Conservation (phyloP, 2,113 vertebrate species). For the Isichthys henryi region DNA sequence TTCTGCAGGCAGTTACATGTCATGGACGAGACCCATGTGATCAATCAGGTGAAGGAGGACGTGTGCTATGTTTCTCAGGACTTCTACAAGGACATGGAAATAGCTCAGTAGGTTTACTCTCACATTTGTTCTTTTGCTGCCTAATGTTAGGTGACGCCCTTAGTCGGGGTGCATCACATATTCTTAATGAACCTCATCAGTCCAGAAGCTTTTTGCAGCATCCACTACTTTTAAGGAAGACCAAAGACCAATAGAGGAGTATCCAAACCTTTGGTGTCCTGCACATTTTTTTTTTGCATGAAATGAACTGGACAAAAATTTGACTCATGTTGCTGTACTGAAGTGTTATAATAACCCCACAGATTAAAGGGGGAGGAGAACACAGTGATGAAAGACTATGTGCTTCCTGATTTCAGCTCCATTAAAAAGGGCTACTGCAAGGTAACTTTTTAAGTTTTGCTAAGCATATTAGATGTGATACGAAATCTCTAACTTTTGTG, state of each 20-base stretch:
- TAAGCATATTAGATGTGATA: slow-evolving; percentile 40
- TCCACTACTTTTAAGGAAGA: not conserved
- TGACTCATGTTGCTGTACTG: not conserved
- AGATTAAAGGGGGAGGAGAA: slow-evolving; percentile 93
- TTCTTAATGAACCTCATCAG: not conserved
- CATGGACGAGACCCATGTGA: slow-evolving; percentile 96
- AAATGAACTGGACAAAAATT: not conserved
- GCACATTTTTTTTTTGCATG: not conserved
- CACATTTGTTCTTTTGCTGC: not conserved
- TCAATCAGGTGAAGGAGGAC: slow-evolving; percentile 98
- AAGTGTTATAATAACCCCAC: slow-evolving; percentile 28
- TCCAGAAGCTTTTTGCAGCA: not conserved
- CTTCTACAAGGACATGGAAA: slow-evolving; percentile 91
- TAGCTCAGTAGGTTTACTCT: slow-evolving; percentile 73
- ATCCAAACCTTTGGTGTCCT: not conserved
- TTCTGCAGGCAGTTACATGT: slow-evolving; percentile 82
- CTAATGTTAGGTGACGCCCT: not conserved
- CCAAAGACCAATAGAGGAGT: not conserved
- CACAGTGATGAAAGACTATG: slow-evolving; percentile 85
- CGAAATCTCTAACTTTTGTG: not conserved
- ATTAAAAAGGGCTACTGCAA: slow-evolving; percentile 99
- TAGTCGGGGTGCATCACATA: not conserved
- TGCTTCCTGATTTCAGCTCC: slow-evolving; percentile 94
- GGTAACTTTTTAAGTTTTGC: slow-evolving; percentile 67
- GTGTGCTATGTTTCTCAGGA: slow-evolving; percentile 94